phyloP scores from a whole-genome alignment of 2,888 invertebrate species.

The Cheilosia grossa region DNA sequence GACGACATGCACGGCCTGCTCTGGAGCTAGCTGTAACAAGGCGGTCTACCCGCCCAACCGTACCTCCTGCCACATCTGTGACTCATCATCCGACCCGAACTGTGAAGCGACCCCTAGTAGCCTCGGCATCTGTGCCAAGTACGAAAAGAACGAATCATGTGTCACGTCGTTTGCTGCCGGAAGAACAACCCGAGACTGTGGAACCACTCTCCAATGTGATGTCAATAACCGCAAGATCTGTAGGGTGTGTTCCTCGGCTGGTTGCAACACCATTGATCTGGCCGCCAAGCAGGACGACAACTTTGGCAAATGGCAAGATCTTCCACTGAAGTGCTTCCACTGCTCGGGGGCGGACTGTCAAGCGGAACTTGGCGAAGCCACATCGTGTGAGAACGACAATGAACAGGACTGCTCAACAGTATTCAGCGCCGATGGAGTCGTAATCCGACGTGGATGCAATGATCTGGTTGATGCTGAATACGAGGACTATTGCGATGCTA shows the following conservation, averaged over 20 bases:
- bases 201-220: conserved; percentile 78
- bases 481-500: conserved; percentile 76
- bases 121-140: conserved; percentile 77
- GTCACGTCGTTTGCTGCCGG: conserved; percentile 78
- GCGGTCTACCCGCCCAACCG: conserved; percentile 77
- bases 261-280: conserved; percentile 79
- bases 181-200: conserved; percentile 79
- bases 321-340: conserved; percentile 79
- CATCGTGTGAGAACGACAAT: conserved; percentile 78
- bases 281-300: conserved; percentile 77
- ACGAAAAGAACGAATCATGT: conserved; percentile 77
- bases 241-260: conserved; percentile 76
- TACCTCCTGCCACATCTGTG: conserved; percentile 79
- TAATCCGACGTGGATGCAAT: conserved; percentile 79
- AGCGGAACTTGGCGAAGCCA: background rate
- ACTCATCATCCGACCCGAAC: conserved; percentile 76
- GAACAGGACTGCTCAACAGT: conserved; percentile 80
- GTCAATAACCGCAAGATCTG: conserved; percentile 76
- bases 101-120: conserved; percentile 78
- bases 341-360: conserved; percentile 77
- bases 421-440: conserved; percentile 76
- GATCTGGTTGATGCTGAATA: conserved; percentile 76
- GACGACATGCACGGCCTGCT: conserved; percentile 77
- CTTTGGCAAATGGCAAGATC: conserved; percentile 81
- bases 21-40: conserved; percentile 78